Conservation (phyloP, 1,140 invertebrate genomes). For the Temnothorax nylanderi region DNA sequence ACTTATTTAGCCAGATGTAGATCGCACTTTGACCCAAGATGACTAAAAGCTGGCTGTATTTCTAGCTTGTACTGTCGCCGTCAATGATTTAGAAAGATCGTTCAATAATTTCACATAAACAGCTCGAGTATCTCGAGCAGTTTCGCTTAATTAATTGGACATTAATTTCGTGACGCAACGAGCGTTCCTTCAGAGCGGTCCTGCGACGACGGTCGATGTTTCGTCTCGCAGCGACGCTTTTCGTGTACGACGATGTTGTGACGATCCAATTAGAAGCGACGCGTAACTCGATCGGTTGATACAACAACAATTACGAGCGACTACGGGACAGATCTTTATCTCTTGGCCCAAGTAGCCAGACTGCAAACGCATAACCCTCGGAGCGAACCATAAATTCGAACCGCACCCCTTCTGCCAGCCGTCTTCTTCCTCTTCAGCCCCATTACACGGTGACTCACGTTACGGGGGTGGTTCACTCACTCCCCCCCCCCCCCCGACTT, state of each 20-base stretch:
- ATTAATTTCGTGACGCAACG: not conserved
- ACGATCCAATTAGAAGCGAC: slow-evolving; percentile 75
- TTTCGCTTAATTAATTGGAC: slow-evolving; percentile 10
- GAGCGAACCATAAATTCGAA: slow-evolving; percentile 78
- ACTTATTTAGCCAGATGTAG: not conserved
- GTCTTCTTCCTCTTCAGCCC: slow-evolving; percentile 66
- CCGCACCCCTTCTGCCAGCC: slow-evolving; percentile 67
- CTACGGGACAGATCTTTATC: slow-evolving; percentile 79
- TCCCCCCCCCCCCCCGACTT: not conserved
- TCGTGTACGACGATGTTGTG: not conserved
- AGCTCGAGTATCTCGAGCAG: not conserved
- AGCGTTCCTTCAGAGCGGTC: not conserved
- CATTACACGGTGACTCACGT: slow-evolving; percentile 57
- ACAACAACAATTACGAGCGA: slow-evolving; percentile 68
- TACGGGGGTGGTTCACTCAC: slow-evolving; percentile 41
- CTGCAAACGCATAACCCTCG: slow-evolving; percentile 76
- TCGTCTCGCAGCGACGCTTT: not conserved
- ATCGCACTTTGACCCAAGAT: not conserved
- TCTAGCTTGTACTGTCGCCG: not conserved
- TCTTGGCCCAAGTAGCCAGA: slow-evolving; percentile 73
- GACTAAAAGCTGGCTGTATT: not conserved
- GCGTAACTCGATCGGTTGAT: slow-evolving; percentile 75
- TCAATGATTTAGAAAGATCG: not conserved
- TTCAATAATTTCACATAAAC: slow-evolving; percentile 2
- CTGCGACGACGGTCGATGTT: not conserved